Base-by-base conservation (phyloP, 2,888 invertebrate genomes). In the Melanchra persicariae region DNA sequence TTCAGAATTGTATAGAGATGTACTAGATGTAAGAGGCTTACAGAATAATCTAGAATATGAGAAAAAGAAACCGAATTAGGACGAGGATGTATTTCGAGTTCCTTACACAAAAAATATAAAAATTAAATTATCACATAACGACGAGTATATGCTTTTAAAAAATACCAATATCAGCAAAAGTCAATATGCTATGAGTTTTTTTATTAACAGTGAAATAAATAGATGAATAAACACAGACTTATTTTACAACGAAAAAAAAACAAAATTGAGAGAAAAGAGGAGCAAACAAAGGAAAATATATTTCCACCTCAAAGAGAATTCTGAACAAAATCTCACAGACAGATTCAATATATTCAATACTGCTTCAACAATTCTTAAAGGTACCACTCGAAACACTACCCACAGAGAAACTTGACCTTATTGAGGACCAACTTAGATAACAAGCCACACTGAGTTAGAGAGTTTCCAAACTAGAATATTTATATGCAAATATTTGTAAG, bases 401-500 rank as follows among this genome's bases (percentile, higher is more conserved):
- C 58, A 58, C 49, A 70, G 59, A 62, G 52, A 30, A 30, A 81
- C 58, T 59, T 22, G 24, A 49, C 61, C 51, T 77, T 62, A 49
- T 34, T 40, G 52, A 54, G 10, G 40, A 64, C 40, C 26, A 75
- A 80, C 60, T 77, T 66, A 63, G 70, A 81, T 75, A 76, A 63
- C 65, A 63, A 64, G 47, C 45, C 57, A 81, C 69, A 67, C 51
- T 51, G 57, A 74, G 76, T 69, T 70, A 62, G 55, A 17, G 63
- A 78, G 64, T 69, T 61, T 61, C 63, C 30, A 74, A 85, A 85
- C 85, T 79, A 84, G 70, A 78, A 81, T 74, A 87, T 85, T 82
- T 84, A 84, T 81, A 85, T 86, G 87, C 74, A 82, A 87, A 87
- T 86, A 76, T 82, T 80, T 74, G 72, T 57, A 54, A 63, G 70